Evolutionary conservation across 1,140 invertebrate species (phyloP).

Genomic region (Zaprionus taronus): DNA sequence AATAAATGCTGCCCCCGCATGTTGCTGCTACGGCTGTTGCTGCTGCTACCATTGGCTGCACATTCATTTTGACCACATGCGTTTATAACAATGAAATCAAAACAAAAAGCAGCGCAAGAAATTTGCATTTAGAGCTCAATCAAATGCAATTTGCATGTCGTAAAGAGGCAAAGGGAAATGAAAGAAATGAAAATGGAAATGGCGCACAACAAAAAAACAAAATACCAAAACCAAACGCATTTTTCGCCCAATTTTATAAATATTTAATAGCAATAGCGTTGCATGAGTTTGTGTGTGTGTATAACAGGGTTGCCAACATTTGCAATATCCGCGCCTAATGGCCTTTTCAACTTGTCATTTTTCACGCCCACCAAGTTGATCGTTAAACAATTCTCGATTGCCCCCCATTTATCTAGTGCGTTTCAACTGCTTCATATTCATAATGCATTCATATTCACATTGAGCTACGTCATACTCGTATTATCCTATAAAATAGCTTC

Average conservation of each 20-base stretch:
- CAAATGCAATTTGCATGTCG: constrained; percentile 73
- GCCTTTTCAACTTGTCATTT: not conserved
- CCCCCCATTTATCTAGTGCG: not conserved
- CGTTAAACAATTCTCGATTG: not conserved
- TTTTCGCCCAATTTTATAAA: constrained; percentile 50
- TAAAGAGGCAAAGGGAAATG: constrained; percentile 18
- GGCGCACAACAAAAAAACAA: constrained; percentile 3
- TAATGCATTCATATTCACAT: not conserved
- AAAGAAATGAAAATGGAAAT: constrained; percentile 26
- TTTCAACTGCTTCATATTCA: not conserved
- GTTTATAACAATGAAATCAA: constrained; percentile 76
- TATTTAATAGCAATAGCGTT: constrained; percentile 62
- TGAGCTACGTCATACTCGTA: not conserved
- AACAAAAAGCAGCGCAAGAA: constrained; percentile 57
- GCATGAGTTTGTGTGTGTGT: not conserved
- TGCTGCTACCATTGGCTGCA: constrained; percentile 29
- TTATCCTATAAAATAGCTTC: constrained; percentile 4
- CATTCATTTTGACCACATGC: constrained; percentile 52
- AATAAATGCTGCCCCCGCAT: constrained; percentile 28
- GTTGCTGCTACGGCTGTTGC: not conserved
- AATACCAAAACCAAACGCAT: constrained; percentile 36
- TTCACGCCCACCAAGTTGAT: not conserved
- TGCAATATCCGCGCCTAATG: not conserved
- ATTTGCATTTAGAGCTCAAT: constrained; percentile 80
- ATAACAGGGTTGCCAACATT: not conserved